Evolutionary conservation across 2,113 vertebrate species (phyloP), one percentile per base, ranked within the genome.

Genomic region (Pleuronectes platessa): DNA sequence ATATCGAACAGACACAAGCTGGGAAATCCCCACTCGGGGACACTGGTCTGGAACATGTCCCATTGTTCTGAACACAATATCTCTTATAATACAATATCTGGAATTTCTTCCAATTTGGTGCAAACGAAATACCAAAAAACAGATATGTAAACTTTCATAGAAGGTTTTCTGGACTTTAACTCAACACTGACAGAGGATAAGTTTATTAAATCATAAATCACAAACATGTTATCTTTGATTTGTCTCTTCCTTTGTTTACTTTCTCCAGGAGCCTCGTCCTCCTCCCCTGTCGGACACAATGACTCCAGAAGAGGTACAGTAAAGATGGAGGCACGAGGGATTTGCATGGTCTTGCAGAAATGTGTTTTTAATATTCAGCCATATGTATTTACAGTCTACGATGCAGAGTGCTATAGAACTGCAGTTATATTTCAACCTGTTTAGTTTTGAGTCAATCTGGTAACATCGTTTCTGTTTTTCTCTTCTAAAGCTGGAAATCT

Each of bases 241-340:
- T 13, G 40, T 12, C 3, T 23, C 17, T 59, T 35, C 68, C 58
- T 67, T n/a, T 26, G 26, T 2, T 64, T 56, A 3, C 18, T 42
- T 1, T 68, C 61, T 73, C 23, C 72, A 94, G 93, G 93, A 93
- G 63, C 84, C 88, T 0, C 55, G 66, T 62, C 79, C 88, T 68
- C 90, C 93, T 49, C 88, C 89, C 3, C 77, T 94, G 47, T 81
- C 92, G 31, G 97, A 98, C 77, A 95, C 92, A 20, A 98, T 98
- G 97, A 94, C 92, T 53, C 94, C 96, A 76, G 96, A 97, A 75
- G 96, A 98, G 94, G 97, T 98, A 92, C 12, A 54, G 24, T 56
- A 86, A 55, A n/a, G 20, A 62, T 21, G 15, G 31, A 24, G 10
- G 10, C 85, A 5, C 13, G 42, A 49, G 5, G 17, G 11, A 51